Evolutionary conservation across 92 coral and sea anemone species (phyloP).

Genomic region (Epizoanthus illoricatus): DNA sequence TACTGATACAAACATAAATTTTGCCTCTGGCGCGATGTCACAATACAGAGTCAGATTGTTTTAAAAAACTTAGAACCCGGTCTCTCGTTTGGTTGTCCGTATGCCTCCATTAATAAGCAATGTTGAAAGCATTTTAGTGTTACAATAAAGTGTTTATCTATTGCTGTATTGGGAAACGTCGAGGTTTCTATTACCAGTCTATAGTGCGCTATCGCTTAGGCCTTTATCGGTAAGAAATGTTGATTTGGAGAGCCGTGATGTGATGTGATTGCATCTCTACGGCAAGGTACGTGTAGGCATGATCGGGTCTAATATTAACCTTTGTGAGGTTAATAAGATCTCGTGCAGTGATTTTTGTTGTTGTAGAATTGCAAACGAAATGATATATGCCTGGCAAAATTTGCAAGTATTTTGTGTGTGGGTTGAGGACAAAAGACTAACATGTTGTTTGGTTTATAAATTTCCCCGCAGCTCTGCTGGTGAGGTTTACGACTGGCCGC

Average conservation of each 20-base stretch:
- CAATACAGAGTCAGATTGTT: background rate
- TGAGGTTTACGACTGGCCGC: conserved; percentile 81
- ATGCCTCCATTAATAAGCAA: no score
- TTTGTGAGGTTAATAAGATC: background rate
- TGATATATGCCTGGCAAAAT: no score
- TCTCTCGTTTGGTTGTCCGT: no score
- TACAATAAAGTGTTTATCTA: no score
- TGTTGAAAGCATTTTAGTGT: no score
- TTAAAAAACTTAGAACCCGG: no score
- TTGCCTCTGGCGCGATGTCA: conserved; percentile 1
- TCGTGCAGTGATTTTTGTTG: conserved; percentile 1
- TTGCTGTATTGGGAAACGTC: no score
- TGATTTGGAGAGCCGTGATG: background rate
- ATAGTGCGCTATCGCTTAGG: no score
- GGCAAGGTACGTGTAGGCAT: background rate
- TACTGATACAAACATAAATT: background rate
- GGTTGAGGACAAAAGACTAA: no score
- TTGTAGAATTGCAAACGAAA: background rate
- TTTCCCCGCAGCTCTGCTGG: conserved; percentile 65
- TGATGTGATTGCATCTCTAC: background rate
- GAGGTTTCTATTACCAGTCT: no score
- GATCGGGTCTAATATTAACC: background rate
- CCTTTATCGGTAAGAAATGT: background rate
- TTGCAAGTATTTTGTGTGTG: no score
- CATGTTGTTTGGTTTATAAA: background rate